Percentiles rank a stretch among this genome's conserved stretches.
phyloP scores from a whole-genome alignment of 2,113 vertebrate genomes.

The Thamnophis sirtalis region DNA sequence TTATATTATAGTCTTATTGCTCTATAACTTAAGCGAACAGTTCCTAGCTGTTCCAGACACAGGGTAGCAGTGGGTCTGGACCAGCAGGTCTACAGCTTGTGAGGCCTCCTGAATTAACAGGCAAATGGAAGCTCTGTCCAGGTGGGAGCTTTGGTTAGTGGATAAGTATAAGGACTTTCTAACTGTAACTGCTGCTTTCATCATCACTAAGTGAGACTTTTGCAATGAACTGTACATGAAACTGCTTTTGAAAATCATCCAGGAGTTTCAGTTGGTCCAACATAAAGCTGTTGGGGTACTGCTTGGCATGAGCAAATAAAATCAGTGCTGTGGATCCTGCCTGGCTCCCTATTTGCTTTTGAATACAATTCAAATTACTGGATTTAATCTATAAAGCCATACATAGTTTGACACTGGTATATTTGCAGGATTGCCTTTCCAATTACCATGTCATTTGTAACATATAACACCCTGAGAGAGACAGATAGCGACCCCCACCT shows the following conservation, averaged over 20 bases:
- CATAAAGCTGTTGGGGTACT: neutral
- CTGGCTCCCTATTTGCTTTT: neutral
- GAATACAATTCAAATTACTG: neutral
- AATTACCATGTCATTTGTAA: neutral
- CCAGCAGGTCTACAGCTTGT: neutral
- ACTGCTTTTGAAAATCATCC: neutral
- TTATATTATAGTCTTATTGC: neutral
- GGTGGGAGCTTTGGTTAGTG: neutral
- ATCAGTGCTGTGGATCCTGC: neutral
- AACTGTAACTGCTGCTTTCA: neutral
- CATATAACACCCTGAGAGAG: neutral
- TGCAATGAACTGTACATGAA: neutral
- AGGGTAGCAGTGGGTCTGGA: neutral
- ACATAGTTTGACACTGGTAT: neutral
- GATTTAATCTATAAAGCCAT: neutral
- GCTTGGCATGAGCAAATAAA: neutral
- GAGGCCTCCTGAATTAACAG: neutral
- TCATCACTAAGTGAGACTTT: neutral
- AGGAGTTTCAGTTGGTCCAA: neutral
- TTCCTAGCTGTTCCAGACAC: neutral
- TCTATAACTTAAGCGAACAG: neutral
- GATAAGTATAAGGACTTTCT: neutral
- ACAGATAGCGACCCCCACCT: neutral
- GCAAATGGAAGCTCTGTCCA: neutral
- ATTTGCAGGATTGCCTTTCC: neutral